Percentiles rank a stretch among this genome's conserved stretches.
Conservation (phyloP, 2,113 vertebrate genomes). For the Actenoides hombroni region DNA sequence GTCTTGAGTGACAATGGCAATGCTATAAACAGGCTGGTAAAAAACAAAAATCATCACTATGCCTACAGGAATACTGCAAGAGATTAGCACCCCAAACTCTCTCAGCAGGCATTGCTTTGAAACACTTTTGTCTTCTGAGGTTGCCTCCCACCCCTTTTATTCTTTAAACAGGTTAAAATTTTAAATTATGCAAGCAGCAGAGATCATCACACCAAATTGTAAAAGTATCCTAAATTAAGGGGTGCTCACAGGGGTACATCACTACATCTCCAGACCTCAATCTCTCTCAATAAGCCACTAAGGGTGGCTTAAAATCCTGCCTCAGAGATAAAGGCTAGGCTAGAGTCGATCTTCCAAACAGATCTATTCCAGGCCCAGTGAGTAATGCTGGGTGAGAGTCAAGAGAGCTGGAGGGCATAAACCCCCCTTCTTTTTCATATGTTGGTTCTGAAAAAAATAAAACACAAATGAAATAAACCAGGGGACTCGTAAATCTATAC, state of each 20-base stretch:
- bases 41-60: background rate
- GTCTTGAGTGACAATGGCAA: background rate
- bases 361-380: background rate
- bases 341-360: background rate
- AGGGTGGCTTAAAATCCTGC: background rate
- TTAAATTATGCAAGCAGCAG: background rate
- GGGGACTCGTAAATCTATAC: background rate
- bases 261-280: background rate
- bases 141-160: background rate
- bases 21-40: background rate
- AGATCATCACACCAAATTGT: background rate
- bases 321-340: background rate
- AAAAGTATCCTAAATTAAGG: background rate
- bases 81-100: background rate
- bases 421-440: background rate
- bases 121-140: background rate
- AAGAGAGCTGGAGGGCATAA: background rate
- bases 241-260: background rate
- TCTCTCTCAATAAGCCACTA: background rate
- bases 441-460: background rate
- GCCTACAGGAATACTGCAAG: background rate
- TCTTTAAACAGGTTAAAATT: background rate
- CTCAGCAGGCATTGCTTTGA: background rate
- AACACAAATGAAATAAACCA: background rate
- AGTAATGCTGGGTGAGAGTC: background rate